These are phyloP conservation scores for Furnarius figulus DNA, from an alignment of 2,113 vertebrate species.

Conservation along the genomic window DNA sequence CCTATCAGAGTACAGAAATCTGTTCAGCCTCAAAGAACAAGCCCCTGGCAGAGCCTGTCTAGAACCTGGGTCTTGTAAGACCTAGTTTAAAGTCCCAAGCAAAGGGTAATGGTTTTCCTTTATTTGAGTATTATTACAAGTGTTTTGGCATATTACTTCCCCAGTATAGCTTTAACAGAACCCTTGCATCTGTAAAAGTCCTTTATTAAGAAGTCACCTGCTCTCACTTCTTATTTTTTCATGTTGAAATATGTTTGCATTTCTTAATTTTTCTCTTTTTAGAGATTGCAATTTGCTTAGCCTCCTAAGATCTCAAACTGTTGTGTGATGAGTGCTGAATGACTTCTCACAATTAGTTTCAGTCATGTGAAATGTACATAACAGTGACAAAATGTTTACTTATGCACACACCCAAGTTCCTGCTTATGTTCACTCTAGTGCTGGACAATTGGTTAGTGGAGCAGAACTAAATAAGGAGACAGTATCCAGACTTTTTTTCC, in stretches of 20 bases:
- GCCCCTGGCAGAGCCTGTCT: not conserved
- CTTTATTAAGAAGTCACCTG: not conserved
- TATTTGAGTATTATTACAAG: not conserved
- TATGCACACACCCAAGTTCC: not conserved
- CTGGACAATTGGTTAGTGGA: not conserved
- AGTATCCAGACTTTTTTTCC: not conserved
- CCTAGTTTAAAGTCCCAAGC: not conserved
- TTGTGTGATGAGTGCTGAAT: not conserved
- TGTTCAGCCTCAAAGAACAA: not conserved
- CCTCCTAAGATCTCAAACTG: not conserved
- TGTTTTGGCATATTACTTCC: not conserved
- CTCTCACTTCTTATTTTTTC: not conserved
- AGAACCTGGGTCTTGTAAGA: not conserved
- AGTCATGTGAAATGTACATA: not conserved
- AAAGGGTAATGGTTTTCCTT: not conserved
- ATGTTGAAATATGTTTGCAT: not conserved
- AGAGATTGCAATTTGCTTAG: not conserved
- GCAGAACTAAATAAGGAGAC: not conserved
- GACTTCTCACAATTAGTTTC: not conserved
- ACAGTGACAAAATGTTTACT: constrained; percentile 13
- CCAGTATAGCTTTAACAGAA: not conserved
- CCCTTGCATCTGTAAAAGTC: not conserved
- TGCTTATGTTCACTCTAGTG: not conserved
- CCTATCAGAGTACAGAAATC: not conserved
- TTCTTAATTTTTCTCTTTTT: not conserved